These are phyloP conservation scores for Procambarus clarkii DNA, from an alignment of 1,140 invertebrate species.

Conservation along the genomic window DNA sequence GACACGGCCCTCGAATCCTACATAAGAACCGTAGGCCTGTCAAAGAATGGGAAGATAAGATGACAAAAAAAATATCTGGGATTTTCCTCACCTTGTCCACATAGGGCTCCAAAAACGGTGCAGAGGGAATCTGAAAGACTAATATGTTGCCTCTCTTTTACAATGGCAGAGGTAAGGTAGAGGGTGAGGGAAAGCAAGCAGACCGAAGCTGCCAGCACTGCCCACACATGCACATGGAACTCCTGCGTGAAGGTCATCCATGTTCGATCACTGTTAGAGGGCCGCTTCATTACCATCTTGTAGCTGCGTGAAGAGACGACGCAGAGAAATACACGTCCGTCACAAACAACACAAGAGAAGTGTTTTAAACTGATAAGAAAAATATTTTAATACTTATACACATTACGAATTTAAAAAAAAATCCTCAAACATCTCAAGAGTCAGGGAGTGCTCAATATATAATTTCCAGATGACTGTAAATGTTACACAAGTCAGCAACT, in stretches of 20 bases:
- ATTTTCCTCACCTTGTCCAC: not conserved
- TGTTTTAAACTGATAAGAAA: too few relatives aligned
- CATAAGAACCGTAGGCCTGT: too few relatives aligned
- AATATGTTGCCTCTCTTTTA: not conserved
- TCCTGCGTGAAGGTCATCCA: slow-evolving; percentile 45
- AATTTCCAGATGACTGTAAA: too few relatives aligned
- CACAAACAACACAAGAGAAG: too few relatives aligned
- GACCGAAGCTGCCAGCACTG: not conserved
- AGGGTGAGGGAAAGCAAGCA: not conserved
- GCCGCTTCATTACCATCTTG: slow-evolving; percentile 37
- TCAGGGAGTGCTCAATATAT: too few relatives aligned
- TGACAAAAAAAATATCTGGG: not conserved
- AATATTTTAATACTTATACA: too few relatives aligned
- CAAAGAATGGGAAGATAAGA: too few relatives aligned
- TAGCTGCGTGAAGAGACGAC: not conserved
- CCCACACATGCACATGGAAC: slow-evolving; percentile 37
- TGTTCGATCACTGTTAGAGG: slow-evolving; percentile 38
- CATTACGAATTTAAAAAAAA: too few relatives aligned
- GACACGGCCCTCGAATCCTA: too few relatives aligned
- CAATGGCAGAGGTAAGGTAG: not conserved
- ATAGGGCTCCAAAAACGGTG: not conserved
- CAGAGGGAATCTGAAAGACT: not conserved
- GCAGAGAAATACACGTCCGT: too few relatives aligned
- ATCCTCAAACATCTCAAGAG: too few relatives aligned
- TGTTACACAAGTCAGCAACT: too few relatives aligned